A percentile compares a stretch with the other conserved stretches of the same genome.
phyloP scores from a whole-genome alignment of 23 tunicate genomes.

The Ascidia mentula region DNA sequence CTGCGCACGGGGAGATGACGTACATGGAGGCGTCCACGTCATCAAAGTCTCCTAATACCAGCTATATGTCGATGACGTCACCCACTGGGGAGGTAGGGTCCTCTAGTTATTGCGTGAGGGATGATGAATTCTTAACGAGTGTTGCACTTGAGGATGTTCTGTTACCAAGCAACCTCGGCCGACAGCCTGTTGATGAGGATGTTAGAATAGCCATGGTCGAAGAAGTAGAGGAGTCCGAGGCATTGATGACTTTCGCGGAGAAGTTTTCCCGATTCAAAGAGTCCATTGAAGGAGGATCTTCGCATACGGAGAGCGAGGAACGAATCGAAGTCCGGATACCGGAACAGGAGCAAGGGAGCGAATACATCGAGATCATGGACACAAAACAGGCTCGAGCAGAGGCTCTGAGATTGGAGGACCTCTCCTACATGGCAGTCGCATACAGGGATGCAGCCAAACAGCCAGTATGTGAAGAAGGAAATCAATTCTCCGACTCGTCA shows the following conservation, averaged over 20 bases:
- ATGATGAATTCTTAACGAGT: neutral
- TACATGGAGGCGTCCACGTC: neutral
- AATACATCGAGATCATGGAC: conserved; percentile 39
- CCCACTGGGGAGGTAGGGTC: neutral
- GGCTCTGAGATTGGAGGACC: conserved; percentile 29
- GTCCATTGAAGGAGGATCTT: conserved; percentile 1
- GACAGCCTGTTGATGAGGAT: neutral
- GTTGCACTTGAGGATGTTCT: neutral
- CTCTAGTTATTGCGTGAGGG: neutral
- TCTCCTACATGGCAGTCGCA: conserved; percentile 32
- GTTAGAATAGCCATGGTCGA: neutral
- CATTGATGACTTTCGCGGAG: conserved; percentile 22
- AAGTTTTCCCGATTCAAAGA: conserved; percentile 39
- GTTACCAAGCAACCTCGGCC: neutral
- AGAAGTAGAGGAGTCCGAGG: neutral
- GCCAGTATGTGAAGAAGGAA: neutral
- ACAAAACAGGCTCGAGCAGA: conserved; percentile 25
- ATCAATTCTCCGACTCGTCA: neutral
- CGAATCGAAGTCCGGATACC: neutral
- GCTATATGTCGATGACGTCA: conserved; percentile 19
- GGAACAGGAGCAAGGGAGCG: neutral
- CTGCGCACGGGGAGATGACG: neutral
- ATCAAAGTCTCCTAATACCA: neutral
- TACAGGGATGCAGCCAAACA: neutral
- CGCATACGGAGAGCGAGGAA: neutral